phyloP scores from a whole-genome alignment of 1,140 invertebrate genomes.

The Hormaphis cornu region DNA sequence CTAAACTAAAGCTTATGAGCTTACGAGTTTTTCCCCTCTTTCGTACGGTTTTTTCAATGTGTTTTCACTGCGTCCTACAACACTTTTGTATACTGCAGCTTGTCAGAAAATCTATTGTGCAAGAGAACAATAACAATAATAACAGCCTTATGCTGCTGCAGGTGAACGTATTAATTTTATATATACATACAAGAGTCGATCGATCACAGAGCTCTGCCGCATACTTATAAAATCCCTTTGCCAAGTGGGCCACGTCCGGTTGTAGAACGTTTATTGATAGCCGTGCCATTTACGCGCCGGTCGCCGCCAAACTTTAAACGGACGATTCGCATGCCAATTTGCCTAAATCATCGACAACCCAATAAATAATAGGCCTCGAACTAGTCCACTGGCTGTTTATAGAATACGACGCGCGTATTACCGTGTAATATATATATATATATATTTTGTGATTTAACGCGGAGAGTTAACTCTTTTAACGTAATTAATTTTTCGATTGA shows the following conservation, averaged over 20 bases:
- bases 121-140: background rate
- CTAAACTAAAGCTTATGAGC: background rate
- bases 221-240: conserved; percentile 22
- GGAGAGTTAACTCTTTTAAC: no score
- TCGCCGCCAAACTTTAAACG: conserved; percentile 20
- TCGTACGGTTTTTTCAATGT: background rate
- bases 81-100: no score
- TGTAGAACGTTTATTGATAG: conserved; percentile 30
- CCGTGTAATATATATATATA: no score
- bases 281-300: background rate
- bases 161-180: background rate
- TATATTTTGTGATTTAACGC: no score
- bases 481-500: no score
- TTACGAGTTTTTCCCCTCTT: background rate
- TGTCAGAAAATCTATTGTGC: conserved; percentile 1
- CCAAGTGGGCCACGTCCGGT: conserved; percentile 25
- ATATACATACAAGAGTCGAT: background rate
- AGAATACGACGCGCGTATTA: no score
- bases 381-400: no score
- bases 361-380: no score
- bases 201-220: background rate
- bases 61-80: background rate
- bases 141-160: no score
- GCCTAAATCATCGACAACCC: no score
- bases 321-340: no score